phyloP scores from a whole-genome alignment of 2,113 vertebrate species.

The Cyphomyrus discorhynchus region DNA sequence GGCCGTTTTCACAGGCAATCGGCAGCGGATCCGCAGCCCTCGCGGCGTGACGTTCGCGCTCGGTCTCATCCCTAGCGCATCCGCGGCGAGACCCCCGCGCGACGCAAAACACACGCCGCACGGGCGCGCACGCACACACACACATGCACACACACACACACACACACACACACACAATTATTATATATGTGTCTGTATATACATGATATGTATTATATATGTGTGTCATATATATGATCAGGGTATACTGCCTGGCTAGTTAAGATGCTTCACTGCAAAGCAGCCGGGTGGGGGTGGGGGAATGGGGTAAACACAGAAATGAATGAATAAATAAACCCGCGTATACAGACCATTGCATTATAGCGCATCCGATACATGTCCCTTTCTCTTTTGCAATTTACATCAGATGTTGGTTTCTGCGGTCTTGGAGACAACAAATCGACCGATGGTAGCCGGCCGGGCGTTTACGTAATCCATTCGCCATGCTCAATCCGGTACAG shows the following conservation, averaged over 20 bases:
- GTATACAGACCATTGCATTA: not conserved
- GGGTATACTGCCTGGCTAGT: not conserved
- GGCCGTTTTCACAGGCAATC: not conserved
- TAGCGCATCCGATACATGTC: not conserved
- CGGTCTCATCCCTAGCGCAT: not conserved
- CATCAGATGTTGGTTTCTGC: not conserved
- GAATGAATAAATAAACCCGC: not conserved
- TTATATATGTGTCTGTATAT: not conserved
- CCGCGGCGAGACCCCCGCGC: not conserved
- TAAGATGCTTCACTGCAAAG: not conserved
- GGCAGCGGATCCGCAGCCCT: not conserved
- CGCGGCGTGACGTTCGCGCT: not conserved
- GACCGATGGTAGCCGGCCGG: not conserved
- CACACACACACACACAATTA: not conserved
- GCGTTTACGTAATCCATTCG: constrained; percentile 2
- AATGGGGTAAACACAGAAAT: not conserved
- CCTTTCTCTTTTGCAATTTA: not conserved
- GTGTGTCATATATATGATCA: not conserved
- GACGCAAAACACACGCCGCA: not conserved
- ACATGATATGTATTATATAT: too few species aligned
- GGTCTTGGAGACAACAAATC: not conserved
- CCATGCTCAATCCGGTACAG: not conserved
- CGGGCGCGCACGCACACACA: not conserved
- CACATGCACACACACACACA: not conserved
- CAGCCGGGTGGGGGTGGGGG: not conserved